Conservation (phyloP, 2,113 vertebrate genomes). For the Lycaon pictus region DNA sequence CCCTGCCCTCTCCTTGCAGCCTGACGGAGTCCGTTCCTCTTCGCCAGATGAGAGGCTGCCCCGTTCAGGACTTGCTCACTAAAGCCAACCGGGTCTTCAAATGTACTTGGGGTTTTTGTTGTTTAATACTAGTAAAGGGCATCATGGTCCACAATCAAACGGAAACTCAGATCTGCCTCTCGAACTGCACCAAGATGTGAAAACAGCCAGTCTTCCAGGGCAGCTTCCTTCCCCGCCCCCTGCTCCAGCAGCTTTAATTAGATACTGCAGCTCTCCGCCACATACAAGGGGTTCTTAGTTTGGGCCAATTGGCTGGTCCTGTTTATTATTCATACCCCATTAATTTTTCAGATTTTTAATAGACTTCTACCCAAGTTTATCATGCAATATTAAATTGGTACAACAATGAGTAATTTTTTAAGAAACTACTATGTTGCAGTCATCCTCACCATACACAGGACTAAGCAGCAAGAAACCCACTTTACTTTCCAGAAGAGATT, state of each 20-base stretch:
- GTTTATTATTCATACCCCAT: not conserved
- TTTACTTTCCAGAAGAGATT: not conserved
- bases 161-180: constrained; percentile 13
- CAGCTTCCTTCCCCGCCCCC: not conserved
- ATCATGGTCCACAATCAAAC: not conserved
- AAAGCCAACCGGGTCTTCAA: not conserved
- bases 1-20: not conserved
- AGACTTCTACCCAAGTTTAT: constrained; percentile 21
- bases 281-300: not conserved
- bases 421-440: not conserved
- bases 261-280: not conserved
- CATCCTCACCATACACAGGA: not conserved
- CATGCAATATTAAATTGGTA: not conserved
- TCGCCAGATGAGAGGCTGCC: not conserved
- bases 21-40: not conserved
- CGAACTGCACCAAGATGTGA: not conserved
- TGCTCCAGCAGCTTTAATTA: not conserved
- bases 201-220: not conserved
- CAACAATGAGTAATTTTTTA: constrained; percentile 1
- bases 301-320: not conserved
- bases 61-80: not conserved
- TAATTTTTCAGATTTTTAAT: constrained; percentile 59
- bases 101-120: not conserved
- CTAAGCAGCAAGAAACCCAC: not conserved
- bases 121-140: not conserved